Percentiles rank a stretch among this genome's conserved stretches.
Conservation (phyloP, 2,797 vertebrate species). For the Smutsia temminckii region DNA sequence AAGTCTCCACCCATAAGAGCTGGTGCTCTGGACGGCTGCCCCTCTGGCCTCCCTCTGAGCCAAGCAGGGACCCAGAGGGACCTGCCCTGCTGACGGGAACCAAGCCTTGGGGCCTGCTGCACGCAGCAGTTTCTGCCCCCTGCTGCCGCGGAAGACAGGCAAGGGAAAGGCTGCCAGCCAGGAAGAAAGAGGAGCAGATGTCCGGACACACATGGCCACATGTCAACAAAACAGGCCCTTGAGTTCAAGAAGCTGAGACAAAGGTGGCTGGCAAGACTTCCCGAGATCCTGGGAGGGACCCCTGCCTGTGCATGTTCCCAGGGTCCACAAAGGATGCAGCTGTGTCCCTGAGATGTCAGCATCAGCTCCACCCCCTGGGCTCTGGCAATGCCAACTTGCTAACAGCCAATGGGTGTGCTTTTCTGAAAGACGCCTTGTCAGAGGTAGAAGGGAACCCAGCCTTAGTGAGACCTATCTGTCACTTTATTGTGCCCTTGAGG, state of each 20-base stretch:
- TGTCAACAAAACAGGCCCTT: constrained; percentile 33
- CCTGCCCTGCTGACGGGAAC: not conserved
- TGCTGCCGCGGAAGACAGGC: not conserved
- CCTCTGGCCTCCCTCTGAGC: not conserved
- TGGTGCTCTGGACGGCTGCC: not conserved
- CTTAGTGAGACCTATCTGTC: accelerated
- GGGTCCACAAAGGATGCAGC: constrained; percentile 35
- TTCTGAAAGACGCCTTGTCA: accelerated
- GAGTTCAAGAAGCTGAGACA: not conserved
- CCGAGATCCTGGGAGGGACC: accelerated
- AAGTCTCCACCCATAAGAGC: accelerated
- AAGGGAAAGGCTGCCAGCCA: not conserved
- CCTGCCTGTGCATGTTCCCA: not conserved
- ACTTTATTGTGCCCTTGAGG: not conserved
- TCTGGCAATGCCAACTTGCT: not conserved
- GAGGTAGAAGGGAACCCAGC: not conserved
- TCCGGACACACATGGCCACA: not conserved
- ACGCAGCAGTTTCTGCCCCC: not conserved
- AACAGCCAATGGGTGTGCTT: not conserved
- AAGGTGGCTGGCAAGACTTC: constrained; percentile 1
- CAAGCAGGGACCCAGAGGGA: not conserved
- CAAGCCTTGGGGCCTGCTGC: not conserved
- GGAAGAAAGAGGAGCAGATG: constrained; percentile 20
- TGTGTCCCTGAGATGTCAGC: not conserved
- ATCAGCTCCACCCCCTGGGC: not conserved